phyloP scores from a whole-genome alignment of 1,140 invertebrate species.

The Spodoptera frugiperda region DNA sequence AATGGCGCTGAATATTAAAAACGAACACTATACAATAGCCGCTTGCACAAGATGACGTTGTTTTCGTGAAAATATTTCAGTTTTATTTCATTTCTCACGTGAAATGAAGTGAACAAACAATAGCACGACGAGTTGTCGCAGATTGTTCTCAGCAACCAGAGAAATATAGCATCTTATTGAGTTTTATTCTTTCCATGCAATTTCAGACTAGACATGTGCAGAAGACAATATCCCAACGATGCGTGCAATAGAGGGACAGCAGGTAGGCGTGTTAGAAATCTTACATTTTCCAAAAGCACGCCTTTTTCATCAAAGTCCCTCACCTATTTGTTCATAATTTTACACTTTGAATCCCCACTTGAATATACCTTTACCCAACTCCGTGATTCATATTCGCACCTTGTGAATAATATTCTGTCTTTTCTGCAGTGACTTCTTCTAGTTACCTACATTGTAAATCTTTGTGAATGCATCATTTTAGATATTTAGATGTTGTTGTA shows the following conservation, averaged over 20 bases:
- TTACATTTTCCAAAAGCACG: conserved; percentile 75
- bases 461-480: conserved; percentile 48
- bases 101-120: conserved; percentile 45
- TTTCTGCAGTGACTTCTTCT: conserved; percentile 65
- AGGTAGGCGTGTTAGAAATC: conserved; percentile 90
- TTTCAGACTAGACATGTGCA: conserved; percentile 99
- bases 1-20: conserved; percentile 81
- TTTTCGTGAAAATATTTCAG: background rate
- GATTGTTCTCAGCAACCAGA: conserved; percentile 11
- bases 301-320: conserved; percentile 76
- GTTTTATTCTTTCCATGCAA: conserved; percentile 74
- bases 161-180: conserved; percentile 62
- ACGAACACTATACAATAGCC: conserved; percentile 54
- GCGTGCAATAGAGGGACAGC: conserved; percentile 98
- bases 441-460: conserved; percentile 60
- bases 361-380: conserved; percentile 55
- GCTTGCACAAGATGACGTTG: conserved; percentile 57
- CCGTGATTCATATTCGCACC: conserved; percentile 77
- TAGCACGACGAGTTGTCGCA: conserved; percentile 4
- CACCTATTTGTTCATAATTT: conserved; percentile 71
- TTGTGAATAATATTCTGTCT: conserved; percentile 83
- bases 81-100: conserved; percentile 53
- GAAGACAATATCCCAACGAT: conserved; percentile 96
- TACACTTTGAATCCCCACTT: conserved; percentile 64
- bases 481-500: conserved; percentile 43